phyloP scores from a whole-genome alignment of 2,888 invertebrate genomes.

The Synanthedon formicaeformis region DNA sequence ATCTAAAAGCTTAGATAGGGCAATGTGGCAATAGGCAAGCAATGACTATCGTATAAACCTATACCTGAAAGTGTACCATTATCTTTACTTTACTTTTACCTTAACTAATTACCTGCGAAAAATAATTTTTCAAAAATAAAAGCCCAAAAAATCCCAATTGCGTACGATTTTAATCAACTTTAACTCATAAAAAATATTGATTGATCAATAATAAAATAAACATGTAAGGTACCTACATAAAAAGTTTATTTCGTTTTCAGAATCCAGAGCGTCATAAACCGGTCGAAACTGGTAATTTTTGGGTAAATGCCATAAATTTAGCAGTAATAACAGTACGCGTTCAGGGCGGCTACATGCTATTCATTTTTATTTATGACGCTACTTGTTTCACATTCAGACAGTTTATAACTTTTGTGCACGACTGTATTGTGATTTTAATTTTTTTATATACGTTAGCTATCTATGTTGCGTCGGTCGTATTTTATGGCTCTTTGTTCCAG shows the following conservation, averaged over 20 bases:
- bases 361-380: slow-evolving; percentile 65
- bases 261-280: slow-evolving; percentile 35
- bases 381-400: slow-evolving; percentile 62
- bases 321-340: slow-evolving; percentile 26
- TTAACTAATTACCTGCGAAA: too few species aligned
- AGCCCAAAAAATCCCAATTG: too few species aligned
- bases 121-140: too few species aligned
- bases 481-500: slow-evolving; percentile 53
- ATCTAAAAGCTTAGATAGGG: too few species aligned
- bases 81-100: too few species aligned
- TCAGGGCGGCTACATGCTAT: slow-evolving; percentile 41
- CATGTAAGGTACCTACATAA: too few species aligned
- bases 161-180: too few species aligned
- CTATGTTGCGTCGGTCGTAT: slow-evolving; percentile 30
- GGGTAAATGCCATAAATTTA: slow-evolving; percentile 13
- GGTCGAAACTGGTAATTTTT: slow-evolving; percentile 11
- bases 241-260: slow-evolving; percentile 5
- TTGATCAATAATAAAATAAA: too few species aligned
- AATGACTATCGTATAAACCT: too few species aligned
- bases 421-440: slow-evolving; percentile 57
- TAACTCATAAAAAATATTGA: too few species aligned
- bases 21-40: too few species aligned
- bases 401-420: slow-evolving; percentile 56
- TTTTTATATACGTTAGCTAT: slow-evolving; percentile 38
- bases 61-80: too few species aligned